Conservation (phyloP, 2,797 vertebrate species). For the Passerculus sandwichensis region DNA sequence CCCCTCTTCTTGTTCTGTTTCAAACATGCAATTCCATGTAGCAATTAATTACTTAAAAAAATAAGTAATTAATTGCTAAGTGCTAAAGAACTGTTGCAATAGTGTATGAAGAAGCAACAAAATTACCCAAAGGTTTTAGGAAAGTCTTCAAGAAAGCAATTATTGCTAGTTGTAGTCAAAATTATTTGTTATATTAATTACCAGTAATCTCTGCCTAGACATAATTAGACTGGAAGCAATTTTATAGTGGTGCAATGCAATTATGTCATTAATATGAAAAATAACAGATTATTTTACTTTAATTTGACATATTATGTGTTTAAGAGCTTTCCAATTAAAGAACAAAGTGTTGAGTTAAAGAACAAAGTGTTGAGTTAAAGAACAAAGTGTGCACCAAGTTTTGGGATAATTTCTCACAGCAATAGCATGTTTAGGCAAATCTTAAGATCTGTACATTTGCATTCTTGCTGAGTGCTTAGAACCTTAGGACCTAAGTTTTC, state of each 20-base stretch:
- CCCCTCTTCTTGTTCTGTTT: neutral
- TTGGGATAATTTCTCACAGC: neutral
- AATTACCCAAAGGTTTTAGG: slow-evolving; percentile 62
- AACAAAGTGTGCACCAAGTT: neutral
- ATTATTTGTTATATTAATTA: slow-evolving; percentile 72
- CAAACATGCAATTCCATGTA: neutral
- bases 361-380: neutral
- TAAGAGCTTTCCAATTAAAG: slow-evolving; percentile 35
- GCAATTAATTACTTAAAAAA: neutral
- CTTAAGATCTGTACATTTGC: neutral
- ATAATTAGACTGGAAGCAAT: slow-evolving; percentile 59
- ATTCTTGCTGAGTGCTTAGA: neutral
- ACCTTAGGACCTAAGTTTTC: neutral
- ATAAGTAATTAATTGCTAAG: slow-evolving; percentile 55
- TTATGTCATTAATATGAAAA: slow-evolving; percentile 71
- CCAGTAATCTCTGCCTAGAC: slow-evolving; percentile 47
- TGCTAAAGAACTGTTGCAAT: slow-evolving; percentile 31
- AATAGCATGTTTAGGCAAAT: neutral
- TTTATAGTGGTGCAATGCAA: slow-evolving; percentile 55
- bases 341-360: neutral
- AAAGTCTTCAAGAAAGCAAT: slow-evolving; percentile 64
- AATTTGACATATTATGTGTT: slow-evolving; percentile 38
- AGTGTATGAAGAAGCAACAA: slow-evolving; percentile 19
- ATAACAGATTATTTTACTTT: slow-evolving; percentile 55
- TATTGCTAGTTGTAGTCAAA: slow-evolving; percentile 62